These are phyloP conservation scores for Sinocyclocheilus grahami DNA, from an alignment of 2,113 vertebrate genomes.

Conservation along the genomic window DNA sequence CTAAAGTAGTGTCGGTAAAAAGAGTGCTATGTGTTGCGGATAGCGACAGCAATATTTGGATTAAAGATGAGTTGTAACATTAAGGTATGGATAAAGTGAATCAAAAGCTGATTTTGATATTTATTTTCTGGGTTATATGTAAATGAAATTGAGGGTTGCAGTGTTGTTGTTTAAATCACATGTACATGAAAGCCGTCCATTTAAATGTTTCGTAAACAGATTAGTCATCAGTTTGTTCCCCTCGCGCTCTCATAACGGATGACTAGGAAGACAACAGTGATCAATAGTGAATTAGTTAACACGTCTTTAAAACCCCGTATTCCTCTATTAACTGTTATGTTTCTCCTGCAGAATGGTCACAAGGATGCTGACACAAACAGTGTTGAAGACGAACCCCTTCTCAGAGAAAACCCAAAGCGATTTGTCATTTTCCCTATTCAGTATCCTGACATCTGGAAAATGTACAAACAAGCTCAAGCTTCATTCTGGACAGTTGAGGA, in stretches of 20 bases:
- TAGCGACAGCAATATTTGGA: neutral
- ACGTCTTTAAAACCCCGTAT: too few relatives aligned
- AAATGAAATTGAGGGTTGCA: neutral
- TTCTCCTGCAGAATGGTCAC: slow-evolving; percentile 63
- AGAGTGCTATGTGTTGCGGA: neutral
- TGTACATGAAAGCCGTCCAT: too few relatives aligned
- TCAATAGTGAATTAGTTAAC: neutral
- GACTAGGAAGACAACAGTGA: neutral
- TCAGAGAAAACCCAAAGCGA: slow-evolving; percentile 85
- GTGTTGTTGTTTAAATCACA: neutral
- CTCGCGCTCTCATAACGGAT: neutral
- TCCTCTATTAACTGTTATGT: neutral
- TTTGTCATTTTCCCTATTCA: slow-evolving; percentile 97
- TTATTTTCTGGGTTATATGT: neutral
- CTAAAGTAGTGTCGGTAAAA: neutral
- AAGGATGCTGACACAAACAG: slow-evolving; percentile 62
- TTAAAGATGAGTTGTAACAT: neutral
- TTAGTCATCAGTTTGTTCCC: neutral
- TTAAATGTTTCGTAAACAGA: neutral
- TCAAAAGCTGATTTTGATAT: neutral
- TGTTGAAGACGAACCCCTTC: slow-evolving; percentile 84
- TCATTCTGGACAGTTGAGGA: slow-evolving; percentile 99
- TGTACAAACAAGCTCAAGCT: slow-evolving; percentile 98
- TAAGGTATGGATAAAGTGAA: neutral
- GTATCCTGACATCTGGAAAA: slow-evolving; percentile 95